Conservation (phyloP, 2,113 vertebrate species). For the Chaetura pelagica region DNA sequence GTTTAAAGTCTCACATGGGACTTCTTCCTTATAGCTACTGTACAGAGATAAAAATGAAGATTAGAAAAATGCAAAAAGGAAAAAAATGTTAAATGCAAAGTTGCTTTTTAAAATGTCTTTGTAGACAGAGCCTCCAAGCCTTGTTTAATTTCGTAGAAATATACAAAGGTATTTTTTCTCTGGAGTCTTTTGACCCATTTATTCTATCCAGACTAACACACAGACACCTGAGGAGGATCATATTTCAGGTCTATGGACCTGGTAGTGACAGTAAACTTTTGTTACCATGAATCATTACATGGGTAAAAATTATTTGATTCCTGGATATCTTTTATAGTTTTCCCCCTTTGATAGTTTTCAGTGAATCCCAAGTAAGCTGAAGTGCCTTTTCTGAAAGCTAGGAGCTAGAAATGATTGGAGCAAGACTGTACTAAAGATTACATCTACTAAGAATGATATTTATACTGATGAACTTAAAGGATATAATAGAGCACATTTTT, state of each 20-base stretch:
- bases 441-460: not conserved
- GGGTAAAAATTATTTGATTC: not conserved
- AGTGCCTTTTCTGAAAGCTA: not conserved
- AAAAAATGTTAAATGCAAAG: not conserved
- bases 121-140: not conserved
- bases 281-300: not conserved
- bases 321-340: not conserved
- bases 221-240: not conserved
- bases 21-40: not conserved
- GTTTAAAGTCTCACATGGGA: not conserved
- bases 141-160: not conserved
- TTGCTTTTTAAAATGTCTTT: not conserved
- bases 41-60: not conserved
- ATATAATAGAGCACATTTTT: not conserved
- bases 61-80: not conserved
- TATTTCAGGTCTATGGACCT: not conserved
- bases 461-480: not conserved
- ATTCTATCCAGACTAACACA: not conserved
- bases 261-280: not conserved
- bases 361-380: not conserved
- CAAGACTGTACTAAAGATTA: not conserved
- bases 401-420: not conserved
- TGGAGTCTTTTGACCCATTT: not conserved
- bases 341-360: not conserved
- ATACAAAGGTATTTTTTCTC: not conserved